Evolutionary conservation across 2,113 vertebrate genomes (phyloP).

Genomic region (Salminus brasiliensis): DNA sequence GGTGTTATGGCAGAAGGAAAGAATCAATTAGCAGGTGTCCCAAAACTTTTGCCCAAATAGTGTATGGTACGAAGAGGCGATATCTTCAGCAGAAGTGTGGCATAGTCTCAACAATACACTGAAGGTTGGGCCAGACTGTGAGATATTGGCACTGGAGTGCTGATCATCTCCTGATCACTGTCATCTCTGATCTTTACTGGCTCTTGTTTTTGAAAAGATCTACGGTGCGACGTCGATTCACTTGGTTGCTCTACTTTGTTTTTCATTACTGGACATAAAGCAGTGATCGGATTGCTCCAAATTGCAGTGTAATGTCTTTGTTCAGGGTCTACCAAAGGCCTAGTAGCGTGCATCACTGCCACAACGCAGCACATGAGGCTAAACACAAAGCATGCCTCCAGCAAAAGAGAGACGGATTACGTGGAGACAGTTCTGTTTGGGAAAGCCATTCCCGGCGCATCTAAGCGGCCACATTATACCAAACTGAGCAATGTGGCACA

Average conservation of each 20-base stretch:
- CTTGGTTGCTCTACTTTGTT: neutral
- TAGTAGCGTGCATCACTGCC: neutral
- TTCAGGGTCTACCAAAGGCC: neutral
- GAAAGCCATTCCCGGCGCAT: slow-evolving; percentile 5
- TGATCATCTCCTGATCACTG: too few relatives aligned
- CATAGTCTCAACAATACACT: too few relatives aligned
- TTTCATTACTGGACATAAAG: slow-evolving; percentile 31
- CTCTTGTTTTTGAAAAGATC: neutral
- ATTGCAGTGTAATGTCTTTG: slow-evolving; percentile 1
- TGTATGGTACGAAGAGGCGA: too few relatives aligned
- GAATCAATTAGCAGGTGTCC: too few relatives aligned
- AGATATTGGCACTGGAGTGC: too few relatives aligned
- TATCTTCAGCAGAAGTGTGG: too few relatives aligned
- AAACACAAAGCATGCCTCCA: neutral
- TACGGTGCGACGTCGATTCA: neutral
- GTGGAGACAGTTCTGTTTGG: slow-evolving; percentile 22
- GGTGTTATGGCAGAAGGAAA: too few relatives aligned
- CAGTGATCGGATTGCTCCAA: slow-evolving; percentile 10
- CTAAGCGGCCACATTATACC: slow-evolving; percentile 46
- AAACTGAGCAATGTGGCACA: slow-evolving; percentile 54
- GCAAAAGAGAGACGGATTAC: slow-evolving; percentile 22
- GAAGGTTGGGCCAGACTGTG: too few relatives aligned
- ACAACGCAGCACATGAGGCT: neutral
- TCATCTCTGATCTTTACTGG: too few relatives aligned
- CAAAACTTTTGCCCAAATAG: too few relatives aligned